Conservation (phyloP, 2,888 invertebrate species). For the Homarus gammarus region DNA sequence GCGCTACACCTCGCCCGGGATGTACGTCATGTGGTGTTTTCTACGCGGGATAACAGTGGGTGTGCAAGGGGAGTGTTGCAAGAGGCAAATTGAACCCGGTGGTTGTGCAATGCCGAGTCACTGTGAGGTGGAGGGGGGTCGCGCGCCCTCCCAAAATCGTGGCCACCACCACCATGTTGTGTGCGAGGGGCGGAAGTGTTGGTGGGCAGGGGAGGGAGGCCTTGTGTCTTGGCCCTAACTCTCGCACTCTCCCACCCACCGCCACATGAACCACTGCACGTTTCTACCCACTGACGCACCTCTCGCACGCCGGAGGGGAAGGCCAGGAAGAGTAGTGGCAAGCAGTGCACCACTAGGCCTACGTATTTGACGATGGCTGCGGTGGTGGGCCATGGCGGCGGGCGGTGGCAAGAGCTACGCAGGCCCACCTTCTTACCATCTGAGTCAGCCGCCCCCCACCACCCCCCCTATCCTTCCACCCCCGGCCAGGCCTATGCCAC, state of each 20-base stretch:
- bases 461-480: constrained; percentile 12
- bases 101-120: background rate
- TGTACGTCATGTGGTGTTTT: background rate
- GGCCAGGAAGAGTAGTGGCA: constrained; percentile 5
- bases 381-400: constrained; percentile 21
- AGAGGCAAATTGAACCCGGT: background rate
- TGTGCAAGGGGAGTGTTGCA: background rate
- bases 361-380: too few species aligned
- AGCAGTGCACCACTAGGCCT: background rate
- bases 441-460: constrained; percentile 25
- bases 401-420: constrained; percentile 23
- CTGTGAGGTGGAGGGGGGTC: constrained; percentile 51
- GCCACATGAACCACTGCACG: background rate
- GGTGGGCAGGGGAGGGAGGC: constrained; percentile 19
- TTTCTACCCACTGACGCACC: background rate
- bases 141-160: constrained; percentile 59
- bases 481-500: background rate
- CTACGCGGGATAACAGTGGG: too few species aligned
- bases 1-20: constrained; percentile 5
- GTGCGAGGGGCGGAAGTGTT: constrained; percentile 61
- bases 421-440: constrained; percentile 48
- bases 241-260: background rate
- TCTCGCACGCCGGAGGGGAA: constrained; percentile 17
- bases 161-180: constrained; percentile 70
- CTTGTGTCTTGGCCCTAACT: background rate